Evolutionary conservation across 2,797 vertebrate species (phyloP).

Genomic region (Galagoides demidoff): DNA sequence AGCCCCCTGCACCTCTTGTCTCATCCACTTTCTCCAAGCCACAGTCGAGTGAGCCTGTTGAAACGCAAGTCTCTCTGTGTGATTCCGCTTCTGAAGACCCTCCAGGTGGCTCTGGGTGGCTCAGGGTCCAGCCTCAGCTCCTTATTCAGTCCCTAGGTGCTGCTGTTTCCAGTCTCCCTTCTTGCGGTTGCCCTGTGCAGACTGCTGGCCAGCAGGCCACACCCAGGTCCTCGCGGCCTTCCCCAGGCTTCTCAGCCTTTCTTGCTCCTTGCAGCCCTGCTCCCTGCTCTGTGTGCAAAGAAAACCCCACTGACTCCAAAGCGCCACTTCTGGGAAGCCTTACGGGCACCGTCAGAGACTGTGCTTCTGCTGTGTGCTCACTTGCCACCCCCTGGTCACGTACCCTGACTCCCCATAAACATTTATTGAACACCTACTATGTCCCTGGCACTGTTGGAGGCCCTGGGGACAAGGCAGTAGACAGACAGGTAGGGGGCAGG

Average conservation of each 20-base stretch:
- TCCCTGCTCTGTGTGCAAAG: background rate
- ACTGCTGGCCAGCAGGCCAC: background rate
- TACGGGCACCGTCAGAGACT: background rate
- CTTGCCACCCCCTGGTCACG: background rate
- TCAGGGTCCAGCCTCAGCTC: background rate
- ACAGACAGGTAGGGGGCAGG: background rate
- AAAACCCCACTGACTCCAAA: background rate
- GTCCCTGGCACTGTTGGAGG: background rate
- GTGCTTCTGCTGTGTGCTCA: background rate
- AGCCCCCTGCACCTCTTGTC: accelerated
- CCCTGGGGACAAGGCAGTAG: background rate
- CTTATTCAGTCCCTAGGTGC: background rate
- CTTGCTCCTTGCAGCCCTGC: accelerated
- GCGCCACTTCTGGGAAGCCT: background rate
- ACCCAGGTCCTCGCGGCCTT: accelerated
- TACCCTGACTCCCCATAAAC: background rate
- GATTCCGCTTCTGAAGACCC: background rate
- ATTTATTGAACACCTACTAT: background rate
- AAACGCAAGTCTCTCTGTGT: too few species aligned
- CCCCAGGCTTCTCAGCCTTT: background rate
- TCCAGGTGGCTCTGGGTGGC: accelerated
- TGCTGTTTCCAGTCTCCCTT: background rate
- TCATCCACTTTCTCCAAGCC: background rate
- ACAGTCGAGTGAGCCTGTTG: background rate
- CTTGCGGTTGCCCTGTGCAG: accelerated